Percentiles rank a stretch among this genome's conserved stretches.
These are phyloP conservation scores for Genyomyrus donnyi DNA, from an alignment of 2,113 vertebrate genomes.

Conservation along the genomic window DNA sequence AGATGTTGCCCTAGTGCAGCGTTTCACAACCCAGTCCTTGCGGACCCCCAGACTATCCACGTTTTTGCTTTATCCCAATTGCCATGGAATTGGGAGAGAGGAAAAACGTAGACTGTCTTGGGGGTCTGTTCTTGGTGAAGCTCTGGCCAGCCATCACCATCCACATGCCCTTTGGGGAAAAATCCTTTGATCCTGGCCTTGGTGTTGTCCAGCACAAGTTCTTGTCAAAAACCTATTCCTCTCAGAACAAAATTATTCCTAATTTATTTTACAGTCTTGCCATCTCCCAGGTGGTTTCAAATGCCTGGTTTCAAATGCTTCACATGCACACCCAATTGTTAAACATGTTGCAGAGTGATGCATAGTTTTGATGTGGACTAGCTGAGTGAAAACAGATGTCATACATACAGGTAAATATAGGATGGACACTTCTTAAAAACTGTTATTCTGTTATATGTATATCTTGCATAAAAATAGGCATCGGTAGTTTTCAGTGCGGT, in stretches of 20 bases:
- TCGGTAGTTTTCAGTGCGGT: not conserved
- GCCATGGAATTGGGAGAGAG: too few relatives aligned
- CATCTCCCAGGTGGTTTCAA: not conserved
- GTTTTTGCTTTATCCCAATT: too few relatives aligned
- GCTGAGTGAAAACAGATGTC: not conserved
- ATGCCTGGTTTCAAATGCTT: not conserved
- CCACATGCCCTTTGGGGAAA: constrained; percentile 47
- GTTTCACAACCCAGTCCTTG: too few relatives aligned
- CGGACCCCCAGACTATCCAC: too few relatives aligned
- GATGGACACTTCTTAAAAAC: not conserved
- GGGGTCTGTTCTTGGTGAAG: constrained; percentile 25
- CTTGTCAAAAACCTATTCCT: constrained; percentile 32
- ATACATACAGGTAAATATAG: not conserved
- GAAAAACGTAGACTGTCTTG: too few relatives aligned
- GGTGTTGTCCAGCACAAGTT: constrained; percentile 43
- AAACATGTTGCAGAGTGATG: not conserved
- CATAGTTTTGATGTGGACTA: not conserved
- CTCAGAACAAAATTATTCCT: constrained; percentile 37
- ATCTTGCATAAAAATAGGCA: not conserved
- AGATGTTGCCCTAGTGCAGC: constrained; percentile 32
- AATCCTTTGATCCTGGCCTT: constrained; percentile 23
- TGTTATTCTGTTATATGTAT: not conserved
- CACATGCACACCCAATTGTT: not conserved
- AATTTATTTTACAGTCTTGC: not conserved
- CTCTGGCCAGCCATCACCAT: constrained; percentile 19